Evolutionary conservation across 2,888 invertebrate genomes (phyloP), one percentile per base, ranked within the genome.

Genomic region (Acrocyrtus sp.): DNA sequence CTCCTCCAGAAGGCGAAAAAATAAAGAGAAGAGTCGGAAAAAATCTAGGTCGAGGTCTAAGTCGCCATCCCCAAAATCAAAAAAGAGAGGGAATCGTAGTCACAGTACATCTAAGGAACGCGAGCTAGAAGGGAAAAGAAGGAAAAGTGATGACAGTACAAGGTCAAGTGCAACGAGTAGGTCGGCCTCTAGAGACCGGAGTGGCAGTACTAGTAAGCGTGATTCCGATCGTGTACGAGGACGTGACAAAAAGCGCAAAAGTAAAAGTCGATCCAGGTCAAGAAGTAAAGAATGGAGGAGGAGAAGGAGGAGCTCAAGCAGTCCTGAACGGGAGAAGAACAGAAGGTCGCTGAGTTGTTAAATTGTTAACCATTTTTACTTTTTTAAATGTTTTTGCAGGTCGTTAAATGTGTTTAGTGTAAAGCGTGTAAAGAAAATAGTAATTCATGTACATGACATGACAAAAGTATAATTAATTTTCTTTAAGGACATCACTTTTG

Each of bases 31-130:
- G 39, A 6, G n/a, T 12, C 34, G n/a, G 54, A n/a, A 73, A 62
- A 17, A 63, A n/a, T 66, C 66, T 15, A 53, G 48, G 45, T 67
- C 68, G 3, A 29, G 61, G 26, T 74, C 74, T 6, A 51, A 65
- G 45, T 74, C 74, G 4, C 60, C 66, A 26, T 60, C 53, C 27
- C 41, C 50, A 47, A 17, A 43, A 41, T 48, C 62, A 19, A n/a
- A n/a, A n/a, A n/a, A n/a, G n/a, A n/a, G n/a, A 41, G 34, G 39
- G 22, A 19, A 45, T 54, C 45, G 29, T 26, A 17, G 12, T 4
- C 24, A 26, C 21, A 43, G 26, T 50, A 21, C 24, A 22, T 50
- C 62, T 1, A 34, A 50, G 39, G 19, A 8, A 39, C 17, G 41
- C 6, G 21, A 19, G 2, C 21, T 17, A 17, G 15, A 34, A 12